Evolutionary conservation across 1,140 invertebrate species (phyloP), one percentile per base, ranked within the genome.

Genomic region (Neelides sp.): DNA sequence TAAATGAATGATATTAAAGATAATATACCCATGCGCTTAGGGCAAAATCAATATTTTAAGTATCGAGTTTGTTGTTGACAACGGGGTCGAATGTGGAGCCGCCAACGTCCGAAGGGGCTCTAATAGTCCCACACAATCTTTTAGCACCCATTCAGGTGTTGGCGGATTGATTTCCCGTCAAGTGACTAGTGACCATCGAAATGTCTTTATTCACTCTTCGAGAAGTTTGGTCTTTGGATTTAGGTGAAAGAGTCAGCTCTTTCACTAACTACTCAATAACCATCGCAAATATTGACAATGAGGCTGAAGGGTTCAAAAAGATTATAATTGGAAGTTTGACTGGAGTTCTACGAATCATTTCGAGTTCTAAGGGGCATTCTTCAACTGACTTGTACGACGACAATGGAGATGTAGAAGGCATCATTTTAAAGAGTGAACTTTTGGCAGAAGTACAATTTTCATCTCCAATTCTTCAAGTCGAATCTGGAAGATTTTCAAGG

Each of bases 151-250:
- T n/a, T n/a, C n/a, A n/a, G n/a, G n/a, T n/a, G n/a, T n/a, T n/a
- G n/a, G n/a, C n/a, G n/a, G n/a, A n/a, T n/a, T n/a, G n/a, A n/a
- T n/a, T n/a, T n/a, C n/a, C n/a, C n/a, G n/a, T n/a, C n/a, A n/a
- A n/a, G n/a, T n/a, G n/a, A n/a, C n/a, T n/a, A n/a, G n/a, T n/a
- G n/a, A n/a, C n/a, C n/a, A n/a, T n/a, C n/a, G n/a, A 54, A 51
- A 88, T 87, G 85, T 86, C 83, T 17, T 66, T 88, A 35, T 87
- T 88, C 66, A 84, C 82, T 70, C 74, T 76, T 1, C 73, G 79
- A 61, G 81, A 85, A 53, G 80, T 80, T 72, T 88, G 85, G 85
- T 71, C 73, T 19, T 75, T 75, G 4, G 66, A 71, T 13, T 77
- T 73, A 57, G 79, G 78, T 13, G 71, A 73, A 24, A 68, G 75